Conservation (phyloP, 2,797 vertebrate species). For the Spinus olivaceus region DNA sequence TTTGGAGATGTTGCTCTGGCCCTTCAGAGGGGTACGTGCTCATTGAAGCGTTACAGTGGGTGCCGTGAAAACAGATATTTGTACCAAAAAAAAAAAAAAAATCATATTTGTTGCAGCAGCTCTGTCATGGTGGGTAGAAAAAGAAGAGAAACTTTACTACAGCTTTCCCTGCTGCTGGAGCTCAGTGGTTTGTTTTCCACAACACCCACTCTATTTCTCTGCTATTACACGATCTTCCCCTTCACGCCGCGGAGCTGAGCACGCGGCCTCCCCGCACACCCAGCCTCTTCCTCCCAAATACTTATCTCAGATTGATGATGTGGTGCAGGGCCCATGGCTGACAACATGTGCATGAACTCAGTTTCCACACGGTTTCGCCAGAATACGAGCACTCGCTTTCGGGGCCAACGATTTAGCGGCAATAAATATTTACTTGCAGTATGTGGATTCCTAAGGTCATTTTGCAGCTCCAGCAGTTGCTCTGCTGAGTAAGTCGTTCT, state of each 20-base stretch:
- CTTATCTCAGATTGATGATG: slow-evolving; percentile 58
- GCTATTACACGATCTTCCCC: not conserved
- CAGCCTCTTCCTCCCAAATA: slow-evolving; percentile 45
- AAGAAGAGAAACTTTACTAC: not conserved
- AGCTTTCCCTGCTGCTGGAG: not conserved
- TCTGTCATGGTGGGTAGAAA: not conserved
- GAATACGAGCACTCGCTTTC: not conserved
- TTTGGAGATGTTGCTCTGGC: not conserved
- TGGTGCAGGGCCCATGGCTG: slow-evolving; percentile 33
- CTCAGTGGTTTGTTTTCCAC: not conserved
- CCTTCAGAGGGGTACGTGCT: rapidly evolving
- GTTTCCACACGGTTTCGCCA: slow-evolving; percentile 51
- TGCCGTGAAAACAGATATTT: not conserved
- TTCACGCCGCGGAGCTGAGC: not conserved
- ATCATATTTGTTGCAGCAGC: not conserved
- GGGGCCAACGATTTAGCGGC: slow-evolving; percentile 18
- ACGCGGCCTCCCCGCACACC: not conserved
- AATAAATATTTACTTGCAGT: slow-evolving; percentile 65
- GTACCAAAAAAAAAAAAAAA: not conserved
- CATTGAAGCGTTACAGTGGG: not conserved
- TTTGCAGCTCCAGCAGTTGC: slow-evolving; percentile 10
- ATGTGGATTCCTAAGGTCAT: slow-evolving; percentile 43
- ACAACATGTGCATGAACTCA: slow-evolving; percentile 52
- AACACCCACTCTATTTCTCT: slow-evolving; percentile 21
- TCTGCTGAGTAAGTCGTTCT: slow-evolving; percentile 3